These are phyloP conservation scores for Spatulosminthurus flaviceps DNA, from an alignment of 2,888 invertebrate genomes.

Conservation along the genomic window DNA sequence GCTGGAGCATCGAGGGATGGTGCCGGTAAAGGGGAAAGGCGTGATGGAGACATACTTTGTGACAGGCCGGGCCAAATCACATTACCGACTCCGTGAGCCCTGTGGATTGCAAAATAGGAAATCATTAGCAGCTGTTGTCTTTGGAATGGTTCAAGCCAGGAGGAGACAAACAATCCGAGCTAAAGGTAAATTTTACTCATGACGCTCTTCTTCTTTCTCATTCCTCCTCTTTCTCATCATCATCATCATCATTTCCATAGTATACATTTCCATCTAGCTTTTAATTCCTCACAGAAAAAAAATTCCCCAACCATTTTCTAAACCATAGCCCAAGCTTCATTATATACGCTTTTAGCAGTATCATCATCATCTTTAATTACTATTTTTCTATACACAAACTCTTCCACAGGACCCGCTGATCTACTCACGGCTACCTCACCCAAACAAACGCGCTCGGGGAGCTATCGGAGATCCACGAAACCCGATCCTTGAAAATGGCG, in stretches of 20 bases:
- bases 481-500: slow-evolving; percentile 40
- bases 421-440: slow-evolving; percentile 60
- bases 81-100: slow-evolving; percentile 58
- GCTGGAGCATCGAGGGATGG: slow-evolving; percentile 80
- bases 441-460: slow-evolving; percentile 59
- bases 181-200: slow-evolving; percentile 55
- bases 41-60: slow-evolving; percentile 96
- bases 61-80: slow-evolving; percentile 70
- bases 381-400: too few species aligned
- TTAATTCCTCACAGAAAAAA: too few species aligned
- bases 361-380: too few species aligned
- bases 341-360: too few species aligned
- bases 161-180: slow-evolving; percentile 72
- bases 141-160: slow-evolving; percentile 85
- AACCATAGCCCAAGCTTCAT: too few species aligned
- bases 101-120: slow-evolving; percentile 67
- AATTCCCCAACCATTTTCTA: not conserved
- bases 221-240: too few species aligned
- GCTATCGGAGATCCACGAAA: slow-evolving; percentile 60
- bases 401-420: slow-evolving; percentile 60
- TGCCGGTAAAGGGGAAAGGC: slow-evolving; percentile 94
- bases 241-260: too few species aligned
- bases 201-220: not conserved
- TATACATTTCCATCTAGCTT: too few species aligned
- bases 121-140: slow-evolving; percentile 86